Percentiles rank a stretch among this genome's conserved stretches.
Evolutionary conservation across 2,888 invertebrate species (phyloP).

Genomic region (Eupsilia transversa): DNA sequence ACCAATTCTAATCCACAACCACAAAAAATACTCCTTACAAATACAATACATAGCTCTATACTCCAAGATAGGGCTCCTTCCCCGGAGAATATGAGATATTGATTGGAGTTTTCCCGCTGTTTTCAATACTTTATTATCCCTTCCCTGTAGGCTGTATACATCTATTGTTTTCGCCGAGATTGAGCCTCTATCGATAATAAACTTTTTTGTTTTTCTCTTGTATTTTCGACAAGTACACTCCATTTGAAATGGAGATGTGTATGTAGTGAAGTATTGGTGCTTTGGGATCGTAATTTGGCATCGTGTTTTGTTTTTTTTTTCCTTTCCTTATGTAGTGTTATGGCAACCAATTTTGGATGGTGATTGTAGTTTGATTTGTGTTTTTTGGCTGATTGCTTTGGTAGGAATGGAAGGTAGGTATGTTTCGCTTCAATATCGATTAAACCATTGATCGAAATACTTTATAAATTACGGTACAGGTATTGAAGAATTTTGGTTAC

Average conservation of each 20-base stretch:
- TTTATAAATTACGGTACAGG: no score
- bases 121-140: conserved; percentile 84
- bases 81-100: conserved; percentile 80
- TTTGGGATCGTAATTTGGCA: conserved; percentile 38
- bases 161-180: conserved; percentile 76
- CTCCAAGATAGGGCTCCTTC: conserved; percentile 60
- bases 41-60: conserved; percentile 24
- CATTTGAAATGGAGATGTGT: conserved; percentile 58
- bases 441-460: no score
- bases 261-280: conserved; percentile 47
- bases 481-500: no score
- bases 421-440: background rate
- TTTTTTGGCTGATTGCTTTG: conserved; percentile 19
- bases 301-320: conserved; percentile 29
- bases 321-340: conserved; percentile 10
- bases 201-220: conserved; percentile 60
- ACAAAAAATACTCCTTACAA: conserved; percentile 30
- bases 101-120: conserved; percentile 83
- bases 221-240: conserved; percentile 55
- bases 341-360: conserved; percentile 4
- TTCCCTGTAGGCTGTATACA: conserved; percentile 69
- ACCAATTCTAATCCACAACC: conserved; percentile 36
- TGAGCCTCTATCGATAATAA: conserved; percentile 70
- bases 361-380: background rate
- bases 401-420: background rate